Conservation (phyloP, 2,797 vertebrate genomes). For the Garrulus glandarius region DNA sequence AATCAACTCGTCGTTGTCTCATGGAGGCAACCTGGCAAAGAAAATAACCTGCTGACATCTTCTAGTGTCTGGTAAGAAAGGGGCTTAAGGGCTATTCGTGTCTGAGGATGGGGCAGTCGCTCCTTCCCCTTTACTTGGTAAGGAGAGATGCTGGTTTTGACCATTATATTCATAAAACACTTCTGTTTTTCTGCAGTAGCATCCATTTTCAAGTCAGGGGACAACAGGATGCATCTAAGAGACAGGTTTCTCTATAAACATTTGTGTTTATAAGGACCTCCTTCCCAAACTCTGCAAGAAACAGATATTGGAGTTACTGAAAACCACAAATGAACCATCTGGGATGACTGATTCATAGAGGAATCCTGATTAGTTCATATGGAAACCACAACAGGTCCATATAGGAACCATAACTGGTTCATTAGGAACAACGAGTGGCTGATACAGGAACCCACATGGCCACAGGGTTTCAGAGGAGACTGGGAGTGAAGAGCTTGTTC, state of each 20-base stretch:
- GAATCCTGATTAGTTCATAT: background rate
- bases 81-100: background rate
- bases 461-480: background rate
- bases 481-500: background rate
- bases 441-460: background rate
- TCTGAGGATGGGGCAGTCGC: background rate
- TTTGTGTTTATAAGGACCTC: background rate
- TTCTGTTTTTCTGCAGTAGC: background rate
- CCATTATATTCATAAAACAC: background rate
- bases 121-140: background rate
- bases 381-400: background rate
- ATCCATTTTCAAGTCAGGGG: background rate
- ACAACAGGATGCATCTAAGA: background rate
- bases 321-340: background rate
- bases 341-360: background rate
- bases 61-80: background rate
- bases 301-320: background rate
- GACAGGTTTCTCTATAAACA: background rate
- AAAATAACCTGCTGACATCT: background rate
- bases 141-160: background rate
- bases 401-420: background rate
- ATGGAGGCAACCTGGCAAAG: constrained; percentile 81
- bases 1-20: constrained; percentile 89
- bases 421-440: background rate
- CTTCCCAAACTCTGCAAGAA: background rate